phyloP scores from a whole-genome alignment of 2,888 invertebrate genomes.

The Cistogaster globosa region DNA sequence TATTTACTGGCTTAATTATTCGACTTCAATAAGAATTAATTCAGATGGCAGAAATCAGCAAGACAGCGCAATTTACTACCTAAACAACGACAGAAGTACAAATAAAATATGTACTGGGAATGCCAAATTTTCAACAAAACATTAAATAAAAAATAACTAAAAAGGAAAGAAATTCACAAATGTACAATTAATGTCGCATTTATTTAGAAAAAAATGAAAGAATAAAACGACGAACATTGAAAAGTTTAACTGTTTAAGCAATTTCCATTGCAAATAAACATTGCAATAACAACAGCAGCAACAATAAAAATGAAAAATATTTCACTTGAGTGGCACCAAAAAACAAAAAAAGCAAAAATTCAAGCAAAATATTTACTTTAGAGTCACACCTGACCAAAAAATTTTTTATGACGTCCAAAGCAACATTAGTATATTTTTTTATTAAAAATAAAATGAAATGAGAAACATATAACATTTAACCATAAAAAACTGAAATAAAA shows the following conservation, averaged over 20 bases:
- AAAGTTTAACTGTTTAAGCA: constrained; percentile 71
- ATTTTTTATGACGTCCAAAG: constrained; percentile 29
- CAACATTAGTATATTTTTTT: not conserved
- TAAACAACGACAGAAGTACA: not conserved
- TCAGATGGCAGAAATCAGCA: not conserved
- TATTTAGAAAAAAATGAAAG: no score
- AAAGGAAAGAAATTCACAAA: not conserved
- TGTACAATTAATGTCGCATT: no score
- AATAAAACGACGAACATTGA: constrained; percentile 16
- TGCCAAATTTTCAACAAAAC: constrained; percentile 10
- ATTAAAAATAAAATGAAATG: no score
- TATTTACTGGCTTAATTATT: not conserved
- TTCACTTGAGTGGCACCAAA: constrained; percentile 16
- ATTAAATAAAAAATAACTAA: constrained; percentile 7
- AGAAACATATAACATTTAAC: no score
- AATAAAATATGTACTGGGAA: constrained; percentile 12
- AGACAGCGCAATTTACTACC: not conserved
- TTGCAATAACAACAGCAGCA: not conserved
- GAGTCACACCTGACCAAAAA: constrained; percentile 56
- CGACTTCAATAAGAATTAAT: not conserved
- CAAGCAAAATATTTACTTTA: constrained; percentile 55
- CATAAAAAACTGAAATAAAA: not conserved
- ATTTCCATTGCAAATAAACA: constrained; percentile 62
- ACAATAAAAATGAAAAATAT: not conserved
- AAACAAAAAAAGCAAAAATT: constrained; percentile 60